These are phyloP conservation scores for Dasysyrphus albostriatus DNA, from an alignment of 2,888 invertebrate species.

Conservation along the genomic window DNA sequence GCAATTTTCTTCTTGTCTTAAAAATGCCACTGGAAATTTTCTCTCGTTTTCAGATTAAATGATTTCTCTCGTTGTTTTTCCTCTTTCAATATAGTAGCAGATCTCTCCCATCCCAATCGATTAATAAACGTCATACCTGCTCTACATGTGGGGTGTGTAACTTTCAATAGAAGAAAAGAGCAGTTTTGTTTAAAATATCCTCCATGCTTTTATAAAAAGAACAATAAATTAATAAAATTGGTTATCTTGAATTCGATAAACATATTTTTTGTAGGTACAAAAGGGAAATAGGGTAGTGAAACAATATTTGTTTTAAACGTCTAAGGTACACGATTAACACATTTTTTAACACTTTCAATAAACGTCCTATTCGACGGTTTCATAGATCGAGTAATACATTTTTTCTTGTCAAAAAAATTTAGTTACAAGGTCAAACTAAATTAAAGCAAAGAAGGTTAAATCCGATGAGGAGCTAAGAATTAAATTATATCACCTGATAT, in stretches of 20 bases:
- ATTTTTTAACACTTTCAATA: no score
- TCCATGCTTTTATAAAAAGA: neutral
- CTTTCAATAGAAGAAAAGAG: constrained; percentile 6
- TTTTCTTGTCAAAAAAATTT: no score
- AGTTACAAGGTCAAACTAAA: neutral
- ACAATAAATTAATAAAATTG: neutral
- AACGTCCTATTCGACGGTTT: no score
- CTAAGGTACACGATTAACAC: neutral
- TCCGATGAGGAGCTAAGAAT: neutral
- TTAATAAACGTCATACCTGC: constrained; percentile 58
- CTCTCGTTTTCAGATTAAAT: constrained; percentile 43
- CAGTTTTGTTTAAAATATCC: neutral
- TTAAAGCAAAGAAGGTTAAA: neutral
- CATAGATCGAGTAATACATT: no score
- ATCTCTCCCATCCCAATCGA: constrained; percentile 51
- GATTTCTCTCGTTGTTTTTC: constrained; percentile 35
- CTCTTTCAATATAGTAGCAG: neutral
- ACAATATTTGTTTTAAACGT: neutral
- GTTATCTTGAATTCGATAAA: neutral
- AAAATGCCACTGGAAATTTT: constrained; percentile 49
- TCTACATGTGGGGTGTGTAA: constrained; percentile 64
- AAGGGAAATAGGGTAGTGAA: no score
- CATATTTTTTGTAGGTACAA: no score
- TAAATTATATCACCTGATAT: neutral
- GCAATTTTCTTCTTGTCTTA: neutral